Conservation (phyloP, 1,140 invertebrate genomes). For the Drosophila grimshawi region DNA sequence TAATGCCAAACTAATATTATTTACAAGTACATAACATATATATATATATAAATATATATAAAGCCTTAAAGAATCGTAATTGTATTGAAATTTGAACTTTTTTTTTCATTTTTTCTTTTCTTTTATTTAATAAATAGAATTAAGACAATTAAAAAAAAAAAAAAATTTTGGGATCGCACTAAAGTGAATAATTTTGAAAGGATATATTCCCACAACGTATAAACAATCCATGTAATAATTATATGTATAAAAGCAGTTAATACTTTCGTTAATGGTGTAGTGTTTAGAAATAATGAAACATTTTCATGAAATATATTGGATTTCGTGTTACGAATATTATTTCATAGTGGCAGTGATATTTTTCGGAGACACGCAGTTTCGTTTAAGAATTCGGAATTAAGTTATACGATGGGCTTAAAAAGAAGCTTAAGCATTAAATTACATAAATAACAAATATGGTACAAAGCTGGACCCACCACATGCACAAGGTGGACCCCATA, state of each 20-base stretch:
- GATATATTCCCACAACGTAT: not conserved
- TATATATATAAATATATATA: not conserved
- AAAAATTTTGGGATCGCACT: not conserved
- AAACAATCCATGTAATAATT: not conserved
- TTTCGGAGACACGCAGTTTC: not conserved
- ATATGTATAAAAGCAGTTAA: conserved; percentile 1
- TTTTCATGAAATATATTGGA: conserved; percentile 1
- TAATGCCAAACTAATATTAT: conserved; percentile 27
- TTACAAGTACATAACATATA: conserved; percentile 28
- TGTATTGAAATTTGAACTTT: conserved; percentile 22
- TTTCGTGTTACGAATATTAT: not conserved
- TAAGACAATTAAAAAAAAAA: not conserved
- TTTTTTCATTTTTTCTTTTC: conserved; percentile 4
- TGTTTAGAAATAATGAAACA: not conserved
- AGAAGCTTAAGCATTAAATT: conserved; percentile 25
- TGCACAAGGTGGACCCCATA: not conserved
- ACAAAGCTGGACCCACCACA: conserved; percentile 26
- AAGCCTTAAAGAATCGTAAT: conserved; percentile 8
- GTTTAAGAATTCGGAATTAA: conserved; percentile 8
- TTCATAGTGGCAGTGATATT: not conserved
- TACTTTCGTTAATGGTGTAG: conserved; percentile 8
- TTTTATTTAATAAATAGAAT: not conserved
- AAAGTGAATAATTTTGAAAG: not conserved
- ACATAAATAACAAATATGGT: conserved; percentile 52
- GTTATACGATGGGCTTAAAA: conserved; percentile 1